Conservation (phyloP, 2,888 invertebrate genomes). For the Fragum whitleyi region DNA sequence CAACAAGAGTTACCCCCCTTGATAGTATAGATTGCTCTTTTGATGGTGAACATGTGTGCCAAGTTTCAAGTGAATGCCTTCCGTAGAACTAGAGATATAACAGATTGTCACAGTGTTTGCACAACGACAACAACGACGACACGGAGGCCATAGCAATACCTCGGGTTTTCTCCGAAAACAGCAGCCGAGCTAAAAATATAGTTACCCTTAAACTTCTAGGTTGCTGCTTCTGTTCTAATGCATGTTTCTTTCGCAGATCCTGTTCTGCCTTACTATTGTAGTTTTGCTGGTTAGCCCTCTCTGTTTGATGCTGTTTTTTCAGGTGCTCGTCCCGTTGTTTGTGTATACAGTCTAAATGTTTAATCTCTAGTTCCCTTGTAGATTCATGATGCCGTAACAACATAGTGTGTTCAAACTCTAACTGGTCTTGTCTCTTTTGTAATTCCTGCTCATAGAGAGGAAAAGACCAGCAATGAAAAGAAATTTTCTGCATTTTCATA, state of each 20-base stretch:
- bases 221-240: conserved; percentile 98
- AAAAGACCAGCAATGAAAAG: not conserved
- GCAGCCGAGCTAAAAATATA: too few species aligned
- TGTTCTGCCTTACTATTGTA: conserved; percentile 97
- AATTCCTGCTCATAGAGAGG: conserved; percentile 89
- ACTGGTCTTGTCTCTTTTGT: conserved; percentile 96
- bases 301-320: conserved; percentile 95
- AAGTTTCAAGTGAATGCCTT: too few species aligned
- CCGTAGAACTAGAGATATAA: too few species aligned
- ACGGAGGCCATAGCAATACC: too few species aligned
- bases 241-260: conserved; percentile 98
- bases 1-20: too few species aligned
- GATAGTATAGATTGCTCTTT: too few species aligned
- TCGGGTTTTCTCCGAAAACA: too few species aligned
- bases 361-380: conserved; percentile 97
- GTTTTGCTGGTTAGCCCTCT: conserved; percentile 93
- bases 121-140: too few species aligned
- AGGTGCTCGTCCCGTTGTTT: conserved; percentile 90
- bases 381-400: conserved; percentile 97
- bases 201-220: conserved; percentile 98
- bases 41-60: too few species aligned
- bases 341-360: conserved; percentile 97
- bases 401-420: conserved; percentile 98
- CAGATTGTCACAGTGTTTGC: too few species aligned
- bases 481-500: not conserved